A percentile compares a stretch with the other conserved stretches of the same genome.
Conservation (phyloP, 2,888 invertebrate species). For the Calameuta pallipes region DNA sequence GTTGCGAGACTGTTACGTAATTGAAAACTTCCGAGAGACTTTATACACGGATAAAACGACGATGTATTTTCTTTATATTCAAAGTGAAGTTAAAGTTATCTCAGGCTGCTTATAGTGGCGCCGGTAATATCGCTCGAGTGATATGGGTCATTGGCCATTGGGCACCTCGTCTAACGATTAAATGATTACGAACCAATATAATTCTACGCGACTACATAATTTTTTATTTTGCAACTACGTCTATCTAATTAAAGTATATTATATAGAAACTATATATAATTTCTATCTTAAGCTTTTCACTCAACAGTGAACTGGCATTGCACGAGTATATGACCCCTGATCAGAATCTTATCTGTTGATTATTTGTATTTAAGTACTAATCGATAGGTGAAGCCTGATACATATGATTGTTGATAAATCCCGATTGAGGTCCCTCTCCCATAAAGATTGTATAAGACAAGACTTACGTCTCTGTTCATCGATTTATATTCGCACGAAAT, state of each 20-base stretch:
- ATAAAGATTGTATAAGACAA: not conserved
- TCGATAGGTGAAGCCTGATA: not conserved
- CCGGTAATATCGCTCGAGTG: not conserved
- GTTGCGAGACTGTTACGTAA: not conserved
- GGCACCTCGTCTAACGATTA: not conserved
- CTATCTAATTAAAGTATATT: not conserved
- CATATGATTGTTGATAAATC: not conserved
- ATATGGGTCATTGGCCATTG: not conserved
- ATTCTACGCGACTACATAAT: not conserved
- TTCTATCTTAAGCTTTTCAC: not conserved
- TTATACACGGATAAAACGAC: not conserved
- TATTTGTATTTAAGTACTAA: not conserved
- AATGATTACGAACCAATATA: not conserved
- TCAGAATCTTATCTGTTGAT: not conserved
- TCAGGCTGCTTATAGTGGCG: not conserved
- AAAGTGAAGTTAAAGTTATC: not conserved
- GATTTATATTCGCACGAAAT: not conserved
- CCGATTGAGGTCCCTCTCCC: too few species aligned
- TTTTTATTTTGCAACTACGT: not conserved
- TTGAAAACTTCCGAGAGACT: not conserved
- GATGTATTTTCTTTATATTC: not conserved
- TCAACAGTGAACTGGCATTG: not conserved
- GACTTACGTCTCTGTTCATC: not conserved
- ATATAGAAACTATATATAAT: not conserved
- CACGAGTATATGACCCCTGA: not conserved